phyloP scores from a whole-genome alignment of 2,113 vertebrate species.

The Galbula dea region DNA sequence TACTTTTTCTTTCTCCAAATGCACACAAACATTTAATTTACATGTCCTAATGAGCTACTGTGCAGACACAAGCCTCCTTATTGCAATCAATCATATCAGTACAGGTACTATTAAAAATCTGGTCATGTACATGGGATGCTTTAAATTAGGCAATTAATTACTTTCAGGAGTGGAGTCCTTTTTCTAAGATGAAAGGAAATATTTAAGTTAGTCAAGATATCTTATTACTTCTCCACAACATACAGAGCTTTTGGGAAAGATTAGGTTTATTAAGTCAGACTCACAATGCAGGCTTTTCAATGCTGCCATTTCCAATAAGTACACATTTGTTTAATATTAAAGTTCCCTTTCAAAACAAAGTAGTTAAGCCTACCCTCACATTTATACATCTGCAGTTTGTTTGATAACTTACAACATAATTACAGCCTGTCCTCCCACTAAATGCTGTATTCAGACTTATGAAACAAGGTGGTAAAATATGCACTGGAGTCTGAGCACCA shows the following conservation, averaged over 20 bases:
- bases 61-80: neutral
- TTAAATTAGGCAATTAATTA: conserved; percentile 46
- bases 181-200: conserved; percentile 45
- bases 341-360: conserved; percentile 60
- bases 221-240: conserved; percentile 32
- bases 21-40: neutral
- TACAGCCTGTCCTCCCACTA: conserved; percentile 70
- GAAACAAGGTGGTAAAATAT: conserved; percentile 69
- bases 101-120: conserved; percentile 28
- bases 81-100: neutral
- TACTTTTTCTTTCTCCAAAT: neutral
- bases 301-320: conserved; percentile 56
- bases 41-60: neutral
- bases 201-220: conserved; percentile 43
- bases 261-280: conserved; percentile 56
- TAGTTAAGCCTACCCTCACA: conserved; percentile 33
- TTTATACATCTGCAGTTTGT: conserved; percentile 67
- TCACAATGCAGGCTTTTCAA: conserved; percentile 43
- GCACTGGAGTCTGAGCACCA: conserved; percentile 55
- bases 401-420: conserved; percentile 76
- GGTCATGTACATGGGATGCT: neutral
- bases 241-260: conserved; percentile 35
- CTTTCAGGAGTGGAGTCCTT: conserved; percentile 1
- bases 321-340: conserved; percentile 66
- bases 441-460: conserved; percentile 64